Percentiles rank a stretch among this genome's conserved stretches.
Evolutionary conservation across 2,888 invertebrate species (phyloP).

Genomic region (Orchesellides sinensis): DNA sequence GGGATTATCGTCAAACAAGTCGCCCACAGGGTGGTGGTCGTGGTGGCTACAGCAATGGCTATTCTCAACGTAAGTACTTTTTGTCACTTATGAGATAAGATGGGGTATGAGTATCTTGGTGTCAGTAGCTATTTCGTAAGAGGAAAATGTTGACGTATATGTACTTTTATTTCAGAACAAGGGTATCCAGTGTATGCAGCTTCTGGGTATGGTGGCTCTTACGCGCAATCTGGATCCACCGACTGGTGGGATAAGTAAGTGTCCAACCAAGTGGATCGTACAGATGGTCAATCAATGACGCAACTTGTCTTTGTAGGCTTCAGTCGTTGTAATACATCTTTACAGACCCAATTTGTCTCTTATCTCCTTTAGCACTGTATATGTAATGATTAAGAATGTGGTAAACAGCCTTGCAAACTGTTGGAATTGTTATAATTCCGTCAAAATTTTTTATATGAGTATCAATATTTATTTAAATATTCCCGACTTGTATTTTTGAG

Average conservation of each 20-base stretch:
- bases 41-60: constrained; percentile 77
- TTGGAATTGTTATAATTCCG: constrained; percentile 63
- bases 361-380: constrained; percentile 38
- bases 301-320: constrained; percentile 48
- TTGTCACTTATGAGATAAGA: too few species aligned
- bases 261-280: constrained; percentile 20
- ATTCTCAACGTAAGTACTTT: constrained; percentile 74
- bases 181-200: constrained; percentile 77
- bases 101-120: too few species aligned
- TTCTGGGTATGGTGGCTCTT: constrained; percentile 78
- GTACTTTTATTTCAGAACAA: constrained; percentile 64
- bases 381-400: constrained; percentile 41
- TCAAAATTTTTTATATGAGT: constrained; percentile 51
- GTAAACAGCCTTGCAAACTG: constrained; percentile 62
- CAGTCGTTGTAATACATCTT: constrained; percentile 24
- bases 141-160: neutral
- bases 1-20: constrained; percentile 84
- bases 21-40: constrained; percentile 75
- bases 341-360: constrained; percentile 55
- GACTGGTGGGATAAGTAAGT: constrained; percentile 79
- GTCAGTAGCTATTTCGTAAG: too few species aligned
- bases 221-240: constrained; percentile 77
- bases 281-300: constrained; percentile 26
- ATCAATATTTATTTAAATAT: constrained; percentile 16
- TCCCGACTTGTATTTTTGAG: constrained; percentile 29